Evolutionary conservation across 2,797 vertebrate species (phyloP), one percentile per base, ranked within the genome.

Genomic region (Lepilemur septentrionalis): DNA sequence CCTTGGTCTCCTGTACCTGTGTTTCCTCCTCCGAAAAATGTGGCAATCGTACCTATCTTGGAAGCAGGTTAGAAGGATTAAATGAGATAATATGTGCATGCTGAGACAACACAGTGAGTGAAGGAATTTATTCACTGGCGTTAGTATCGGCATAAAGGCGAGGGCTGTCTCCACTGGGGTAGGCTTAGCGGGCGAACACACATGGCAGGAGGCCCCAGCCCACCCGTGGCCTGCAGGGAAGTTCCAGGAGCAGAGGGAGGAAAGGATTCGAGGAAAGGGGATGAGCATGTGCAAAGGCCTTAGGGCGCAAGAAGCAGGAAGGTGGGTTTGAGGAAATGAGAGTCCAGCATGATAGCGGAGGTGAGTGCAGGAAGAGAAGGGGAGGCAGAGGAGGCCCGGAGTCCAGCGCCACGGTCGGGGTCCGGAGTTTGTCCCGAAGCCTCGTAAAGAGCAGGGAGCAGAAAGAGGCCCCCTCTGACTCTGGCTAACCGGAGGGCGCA

Each of bases 381-480:
- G 38, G 70, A 72, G 55, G 52, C 1, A 3, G 38, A 15, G 52
- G 2, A 30, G 43, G 67, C 73, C 46, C 23, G n/a, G 48, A 8
- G 4, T 17, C 0, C 0, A 0, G 35, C 28, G 48, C 55, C 38
- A 20, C 13, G 4, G 32, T 13, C 1, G 11, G 30, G 73, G 3
- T 20, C 86, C 20, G 32, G 55, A 15, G 70, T 57, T 30, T 32
- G 38, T 61, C 14, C 52, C 10, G 1, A 35, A n/a, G 41, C 18
- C 38, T 46, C 0, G 0, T 0, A 2, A 32, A 80, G 43, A 38
- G 57, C 35, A 15, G 28, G 38, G 14, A 61, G 8, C 52, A 32
- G 55, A 38, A 18, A 35, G 48, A 55, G 35, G 57, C 18, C 15
- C 10, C 55, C 55, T 86, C 7, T 5, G 14, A 80, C 30, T 78